These are phyloP conservation scores for Heliothis subflexa DNA, from an alignment of 1,140 invertebrate genomes.

Conservation along the genomic window DNA sequence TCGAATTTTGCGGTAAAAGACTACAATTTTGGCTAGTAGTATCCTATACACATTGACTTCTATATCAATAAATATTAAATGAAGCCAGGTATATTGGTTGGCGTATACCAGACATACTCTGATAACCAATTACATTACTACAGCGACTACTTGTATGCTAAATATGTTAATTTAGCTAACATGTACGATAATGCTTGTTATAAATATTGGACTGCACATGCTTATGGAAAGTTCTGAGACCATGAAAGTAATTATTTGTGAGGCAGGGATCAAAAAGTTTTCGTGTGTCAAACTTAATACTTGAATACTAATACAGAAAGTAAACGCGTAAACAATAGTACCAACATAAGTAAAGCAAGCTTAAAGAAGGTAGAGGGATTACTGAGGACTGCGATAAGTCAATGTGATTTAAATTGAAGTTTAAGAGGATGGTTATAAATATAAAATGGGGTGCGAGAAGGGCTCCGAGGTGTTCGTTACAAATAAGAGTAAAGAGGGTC, in stretches of 20 bases:
- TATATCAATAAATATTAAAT: not conserved
- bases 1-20: not conserved
- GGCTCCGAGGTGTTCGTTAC: slow-evolving; percentile 41
- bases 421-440: slow-evolving; percentile 44
- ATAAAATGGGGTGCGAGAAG: slow-evolving; percentile 45
- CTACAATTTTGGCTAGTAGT: not conserved
- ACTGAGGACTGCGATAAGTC: slow-evolving; percentile 12
- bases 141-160: not conserved
- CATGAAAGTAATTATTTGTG: not conserved
- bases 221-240: not conserved
- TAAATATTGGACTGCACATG: not conserved
- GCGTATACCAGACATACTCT: not conserved
- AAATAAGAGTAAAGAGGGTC: slow-evolving; percentile 57
- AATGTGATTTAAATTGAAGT: slow-evolving; percentile 40
- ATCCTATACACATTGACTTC: not conserved
- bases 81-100: not conserved
- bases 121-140: not conserved
- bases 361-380: slow-evolving; percentile 8
- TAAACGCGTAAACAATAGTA: not conserved
- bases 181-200: not conserved
- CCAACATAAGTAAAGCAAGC: not conserved
- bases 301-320: not conserved
- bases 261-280: not conserved
- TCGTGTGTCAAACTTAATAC: not conserved
- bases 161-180: slow-evolving; percentile 9